phyloP scores from a whole-genome alignment of 2,888 invertebrate genomes.

The Nycteola revayana region DNA sequence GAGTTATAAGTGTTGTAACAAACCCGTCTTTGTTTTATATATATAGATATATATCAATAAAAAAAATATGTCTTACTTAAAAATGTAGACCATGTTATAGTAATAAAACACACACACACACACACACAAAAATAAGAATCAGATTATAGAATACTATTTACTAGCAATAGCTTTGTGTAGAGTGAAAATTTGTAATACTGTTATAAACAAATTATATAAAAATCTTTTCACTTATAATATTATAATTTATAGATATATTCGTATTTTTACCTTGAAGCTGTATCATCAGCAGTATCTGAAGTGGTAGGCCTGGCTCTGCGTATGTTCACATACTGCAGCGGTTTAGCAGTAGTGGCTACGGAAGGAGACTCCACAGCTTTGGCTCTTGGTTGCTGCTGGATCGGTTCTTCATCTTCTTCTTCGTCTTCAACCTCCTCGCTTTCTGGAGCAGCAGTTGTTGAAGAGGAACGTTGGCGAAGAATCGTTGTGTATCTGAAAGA shows the following conservation, averaged over 20 bases:
- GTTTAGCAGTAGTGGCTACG: constrained; percentile 58
- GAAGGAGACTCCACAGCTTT: constrained; percentile 43
- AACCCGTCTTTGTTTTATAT: too few relatives aligned
- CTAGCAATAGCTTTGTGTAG: too few relatives aligned
- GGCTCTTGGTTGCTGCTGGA: constrained; percentile 36
- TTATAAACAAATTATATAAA: too few relatives aligned
- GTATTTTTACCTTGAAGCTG: constrained; percentile 65
- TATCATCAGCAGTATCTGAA: constrained; percentile 60
- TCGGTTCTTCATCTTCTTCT: constrained; percentile 46
- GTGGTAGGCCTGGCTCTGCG: constrained; percentile 83
- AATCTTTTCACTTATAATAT: too few relatives aligned
- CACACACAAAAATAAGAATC: too few relatives aligned
- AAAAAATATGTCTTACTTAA: too few relatives aligned
- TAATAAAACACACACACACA: too few relatives aligned
- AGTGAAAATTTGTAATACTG: too few relatives aligned
- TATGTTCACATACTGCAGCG: constrained; percentile 87
- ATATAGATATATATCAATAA: too few relatives aligned
- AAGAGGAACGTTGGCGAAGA: constrained; percentile 80
- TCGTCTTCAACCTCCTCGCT: constrained; percentile 45
- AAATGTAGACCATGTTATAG: too few relatives aligned
- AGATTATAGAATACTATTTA: too few relatives aligned
- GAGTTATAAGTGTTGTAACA: too few relatives aligned
- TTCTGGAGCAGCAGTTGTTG: constrained; percentile 48
- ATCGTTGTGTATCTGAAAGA: constrained; percentile 83
- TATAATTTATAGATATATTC: neutral